Base-by-base conservation (phyloP, 2,113 vertebrate species). In the Microtus oregoni region DNA sequence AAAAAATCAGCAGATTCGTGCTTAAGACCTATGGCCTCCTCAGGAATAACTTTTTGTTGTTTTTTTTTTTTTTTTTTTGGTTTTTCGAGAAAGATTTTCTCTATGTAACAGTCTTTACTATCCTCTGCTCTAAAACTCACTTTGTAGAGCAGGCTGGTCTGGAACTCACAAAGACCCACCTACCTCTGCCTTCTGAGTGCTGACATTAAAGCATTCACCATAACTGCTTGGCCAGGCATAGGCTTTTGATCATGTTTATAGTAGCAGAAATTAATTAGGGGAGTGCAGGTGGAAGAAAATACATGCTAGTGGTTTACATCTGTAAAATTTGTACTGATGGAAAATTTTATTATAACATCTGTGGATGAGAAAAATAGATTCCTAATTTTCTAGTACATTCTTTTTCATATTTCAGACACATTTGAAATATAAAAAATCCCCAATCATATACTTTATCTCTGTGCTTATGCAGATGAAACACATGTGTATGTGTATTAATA, bases 251-350 rank as follows among this genome's bases (percentile, higher is more conserved):
- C 15, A 81, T n/a, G 17, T 81, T 58, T 58, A 79, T 52, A 81
- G 10, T 81, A 81, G 15, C 52, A 58, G 52, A 58, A 50, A 61
- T 82, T 5, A 82, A 58, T 13, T 38, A 82, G 11, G 44, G 44
- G 92, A 91, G 13, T 28, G 73, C 38, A 90, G 73, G 9, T 89
- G 15, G 14, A 91, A 89, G 17, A 32, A 91, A 79, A 96, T 91
- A 13, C 15, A 83, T 73, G 3, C 2, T 78, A 91, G 79, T 68
- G 30, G 58, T 91, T 55, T 68, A 5, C 32, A 93, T 91, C 11
- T 89, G 79, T 38, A 93, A 44, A 83, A 20, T 41, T 92, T n/a
- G 5, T 41, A 70, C 32, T 90, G 1, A 83, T 65, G 20, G 4
- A 75, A 30, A 32, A n/a, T 83, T 76, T 72, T 26, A 90, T 92